phyloP scores from a whole-genome alignment of 2,797 vertebrate species.

The Hirundo rustica region DNA sequence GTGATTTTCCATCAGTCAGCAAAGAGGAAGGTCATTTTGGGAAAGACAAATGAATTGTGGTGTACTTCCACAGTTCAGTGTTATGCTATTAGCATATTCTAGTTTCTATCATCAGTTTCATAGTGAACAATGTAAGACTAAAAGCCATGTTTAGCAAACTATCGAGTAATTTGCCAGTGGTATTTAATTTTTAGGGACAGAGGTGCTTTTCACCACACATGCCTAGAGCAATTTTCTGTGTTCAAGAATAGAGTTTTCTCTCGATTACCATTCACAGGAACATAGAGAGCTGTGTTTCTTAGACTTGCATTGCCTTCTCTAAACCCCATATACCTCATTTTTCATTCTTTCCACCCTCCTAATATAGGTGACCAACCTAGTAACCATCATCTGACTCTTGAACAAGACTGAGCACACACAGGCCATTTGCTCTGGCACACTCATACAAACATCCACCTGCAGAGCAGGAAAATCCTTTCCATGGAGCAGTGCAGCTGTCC shows the following conservation, averaged over 20 bases:
- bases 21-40: slow-evolving; percentile 40
- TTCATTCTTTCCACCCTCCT: background rate
- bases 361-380: background rate
- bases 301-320: background rate
- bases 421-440: background rate
- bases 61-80: background rate
- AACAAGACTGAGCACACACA: background rate
- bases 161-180: background rate
- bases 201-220: background rate
- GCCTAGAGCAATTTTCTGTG: background rate
- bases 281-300: background rate
- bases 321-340: background rate
- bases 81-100: slow-evolving; percentile 34
- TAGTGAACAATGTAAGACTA: background rate
- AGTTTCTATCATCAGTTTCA: slow-evolving; percentile 11
- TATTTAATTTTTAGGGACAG: slow-evolving; percentile 30
- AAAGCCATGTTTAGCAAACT: slow-evolving; percentile 24
- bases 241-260: background rate
- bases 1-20: background rate
- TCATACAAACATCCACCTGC: background rate
- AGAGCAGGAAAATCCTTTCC: background rate
- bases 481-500: rapidly evolving
- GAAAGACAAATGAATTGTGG: slow-evolving; percentile 32
- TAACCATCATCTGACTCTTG: background rate
- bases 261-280: background rate